phyloP scores from a whole-genome alignment of 2,113 vertebrate species.

The Vireo altiloquus region DNA sequence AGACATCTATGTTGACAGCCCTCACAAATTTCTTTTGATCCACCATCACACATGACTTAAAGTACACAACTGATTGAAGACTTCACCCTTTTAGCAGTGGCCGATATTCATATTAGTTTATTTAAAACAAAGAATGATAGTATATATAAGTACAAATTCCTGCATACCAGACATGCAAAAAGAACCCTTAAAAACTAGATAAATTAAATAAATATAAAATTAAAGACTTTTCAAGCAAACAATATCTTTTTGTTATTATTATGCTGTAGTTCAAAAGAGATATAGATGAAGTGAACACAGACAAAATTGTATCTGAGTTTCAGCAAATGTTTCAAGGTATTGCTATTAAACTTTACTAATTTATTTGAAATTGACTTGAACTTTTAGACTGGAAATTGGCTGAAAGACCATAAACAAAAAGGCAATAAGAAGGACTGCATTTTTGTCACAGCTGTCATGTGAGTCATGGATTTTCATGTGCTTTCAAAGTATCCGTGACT shows the following conservation, averaged over 20 bases:
- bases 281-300: neutral
- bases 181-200: neutral
- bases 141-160: neutral
- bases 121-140: neutral
- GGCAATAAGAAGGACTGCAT: neutral
- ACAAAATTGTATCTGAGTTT: neutral
- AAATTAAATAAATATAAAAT: neutral
- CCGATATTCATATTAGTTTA: neutral
- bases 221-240: neutral
- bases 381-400: neutral
- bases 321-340: neutral
- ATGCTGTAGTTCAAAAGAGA: neutral
- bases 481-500: conserved; percentile 49
- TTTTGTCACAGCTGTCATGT: conserved; percentile 46
- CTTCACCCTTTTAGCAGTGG: neutral
- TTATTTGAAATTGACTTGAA: neutral
- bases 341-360: neutral
- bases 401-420: neutral
- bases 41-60: neutral
- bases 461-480: conserved; percentile 21
- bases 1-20: neutral
- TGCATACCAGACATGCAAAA: neutral
- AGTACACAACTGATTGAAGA: neutral
- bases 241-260: neutral
- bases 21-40: neutral